Base-by-base conservation (phyloP, 2,113 vertebrate genomes). In the Cyrtonyx montezumae region DNA sequence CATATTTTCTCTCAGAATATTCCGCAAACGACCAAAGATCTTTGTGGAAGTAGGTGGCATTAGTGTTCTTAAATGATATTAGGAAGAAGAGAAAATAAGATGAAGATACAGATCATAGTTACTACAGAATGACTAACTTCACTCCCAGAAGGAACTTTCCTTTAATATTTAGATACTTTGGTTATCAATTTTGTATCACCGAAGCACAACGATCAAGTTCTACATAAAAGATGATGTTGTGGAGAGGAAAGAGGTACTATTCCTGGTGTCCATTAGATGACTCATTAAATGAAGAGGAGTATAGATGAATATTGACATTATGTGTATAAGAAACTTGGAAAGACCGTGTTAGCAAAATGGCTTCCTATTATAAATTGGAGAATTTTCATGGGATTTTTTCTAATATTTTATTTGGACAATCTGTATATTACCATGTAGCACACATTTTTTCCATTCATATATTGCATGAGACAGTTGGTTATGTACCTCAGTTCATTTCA, bases 1-100 rank as follows among this genome's bases (percentile, higher is more conserved):
- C 8, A n/a, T 87, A 37, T 37, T 88, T 91, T 70, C 79, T 84
- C 53, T 66, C 62, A 91, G 61, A n/a, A 69, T 93, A 88, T 78
- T 95, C 79, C 42, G 87, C 25, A 88, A 51, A 70, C 26, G 79
- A 21, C 34, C 90, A 71, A 56, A 95, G 37, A 46, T 93, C 16
- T 73, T 63, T 91, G 17, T 88, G 73, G 32, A 74, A 93, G 69
- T 79, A n/a, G 13, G 81, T 51, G 34, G 9, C 32, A 43, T 73
- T 30, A 69, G 70, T 36, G 67, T 51, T 94, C 70, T 91, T 85
- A 70, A 26, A 59, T 51, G 10, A 8, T 78, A 15, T 26, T 70
- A 49, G 17, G 26, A 61, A 87, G 63, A 65, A 15, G 13, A 7
- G 13, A 75, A 51, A 67, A 42, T 28, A 21, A 70, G 59, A 40